Conservation (phyloP, 2,888 invertebrate species). For the Euspilapteryx auroguttella region DNA sequence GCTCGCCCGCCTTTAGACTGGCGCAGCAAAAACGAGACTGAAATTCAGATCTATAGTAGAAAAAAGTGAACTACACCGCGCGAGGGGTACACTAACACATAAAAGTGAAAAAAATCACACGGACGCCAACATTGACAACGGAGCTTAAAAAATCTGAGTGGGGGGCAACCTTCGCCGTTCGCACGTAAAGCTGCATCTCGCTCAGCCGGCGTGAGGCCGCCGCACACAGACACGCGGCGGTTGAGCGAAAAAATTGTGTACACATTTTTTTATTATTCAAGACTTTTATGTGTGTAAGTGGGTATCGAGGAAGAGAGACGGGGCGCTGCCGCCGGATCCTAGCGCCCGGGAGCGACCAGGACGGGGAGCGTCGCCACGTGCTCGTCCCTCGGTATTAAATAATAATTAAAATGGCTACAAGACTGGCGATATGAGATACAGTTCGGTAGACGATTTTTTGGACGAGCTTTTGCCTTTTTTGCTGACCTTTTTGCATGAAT, state of each 20-base stretch:
- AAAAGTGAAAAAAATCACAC: slow-evolving; percentile 60
- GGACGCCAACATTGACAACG: slow-evolving; percentile 42
- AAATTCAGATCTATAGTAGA: slow-evolving; percentile 63
- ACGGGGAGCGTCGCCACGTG: slow-evolving; percentile 48
- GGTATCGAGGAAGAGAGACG: slow-evolving; percentile 41
- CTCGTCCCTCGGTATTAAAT: slow-evolving; percentile 60
- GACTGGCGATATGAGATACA: slow-evolving; percentile 52
- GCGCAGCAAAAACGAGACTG: slow-evolving; percentile 63
- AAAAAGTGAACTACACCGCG: slow-evolving; percentile 59
- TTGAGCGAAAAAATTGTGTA: slow-evolving; percentile 62
- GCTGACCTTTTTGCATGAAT: slow-evolving; percentile 49
- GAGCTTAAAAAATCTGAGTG: slow-evolving; percentile 58
- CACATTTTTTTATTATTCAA: slow-evolving; percentile 63
- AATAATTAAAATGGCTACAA: slow-evolving; percentile 63
- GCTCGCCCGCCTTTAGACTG: slow-evolving; percentile 55
- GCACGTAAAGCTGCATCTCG: slow-evolving; percentile 23
- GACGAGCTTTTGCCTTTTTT: slow-evolving; percentile 50
- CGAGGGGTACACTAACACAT: slow-evolving; percentile 62
- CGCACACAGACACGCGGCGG: slow-evolving; percentile 42
- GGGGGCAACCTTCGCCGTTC: slow-evolving; percentile 29
- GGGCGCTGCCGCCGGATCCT: slow-evolving; percentile 16
- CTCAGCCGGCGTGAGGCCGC: slow-evolving; percentile 44
- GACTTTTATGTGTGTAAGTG: slow-evolving; percentile 62
- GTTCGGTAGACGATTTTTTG: slow-evolving; percentile 59
- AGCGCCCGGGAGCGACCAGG: slow-evolving; percentile 19